Conservation (phyloP, 2,113 vertebrate species). For the Pluvialis apricaria region DNA sequence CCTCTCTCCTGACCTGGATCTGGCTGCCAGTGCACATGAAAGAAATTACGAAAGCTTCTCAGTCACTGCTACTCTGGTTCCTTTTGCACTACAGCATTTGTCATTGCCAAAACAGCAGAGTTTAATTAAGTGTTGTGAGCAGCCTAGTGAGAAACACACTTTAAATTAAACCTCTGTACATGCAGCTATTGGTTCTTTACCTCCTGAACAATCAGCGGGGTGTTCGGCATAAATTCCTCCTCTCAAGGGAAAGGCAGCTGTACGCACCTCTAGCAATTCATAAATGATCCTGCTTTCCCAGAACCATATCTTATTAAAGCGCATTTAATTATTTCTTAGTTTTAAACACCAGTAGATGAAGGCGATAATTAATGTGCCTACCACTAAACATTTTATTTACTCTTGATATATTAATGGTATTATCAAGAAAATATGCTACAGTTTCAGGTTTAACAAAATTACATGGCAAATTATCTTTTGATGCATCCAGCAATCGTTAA, state of each 20-base stretch:
- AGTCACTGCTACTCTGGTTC: conserved; percentile 86
- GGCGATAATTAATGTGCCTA: conserved; percentile 90
- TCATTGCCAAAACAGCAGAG: conserved; percentile 99
- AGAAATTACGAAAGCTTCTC: conserved; percentile 92
- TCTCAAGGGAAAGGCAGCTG: conserved; percentile 85
- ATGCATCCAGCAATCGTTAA: conserved; percentile 74
- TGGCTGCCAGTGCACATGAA: conserved; percentile 85
- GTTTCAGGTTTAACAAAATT: conserved; percentile 76
- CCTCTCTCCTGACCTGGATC: conserved; percentile 87
- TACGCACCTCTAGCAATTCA: conserved; percentile 86
- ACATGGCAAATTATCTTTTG: conserved; percentile 81
- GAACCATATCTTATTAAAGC: conserved; percentile 83
- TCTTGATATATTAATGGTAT: conserved; percentile 82
- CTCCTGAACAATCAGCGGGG: conserved; percentile 93
- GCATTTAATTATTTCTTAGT: conserved; percentile 86
- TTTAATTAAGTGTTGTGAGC: conserved; percentile 99
- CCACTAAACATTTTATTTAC: conserved; percentile 90
- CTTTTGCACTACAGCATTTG: conserved; percentile 92
- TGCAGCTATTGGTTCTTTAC: conserved; percentile 95
- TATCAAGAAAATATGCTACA: conserved; percentile 69
- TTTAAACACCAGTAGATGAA: conserved; percentile 85
- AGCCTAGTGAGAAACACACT: conserved; percentile 99
- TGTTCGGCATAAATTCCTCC: conserved; percentile 90
- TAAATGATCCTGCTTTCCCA: conserved; percentile 82
- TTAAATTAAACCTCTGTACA: conserved; percentile 97